These are phyloP conservation scores for Tipula confusa DNA, from an alignment of 2,888 invertebrate genomes.

Conservation along the genomic window DNA sequence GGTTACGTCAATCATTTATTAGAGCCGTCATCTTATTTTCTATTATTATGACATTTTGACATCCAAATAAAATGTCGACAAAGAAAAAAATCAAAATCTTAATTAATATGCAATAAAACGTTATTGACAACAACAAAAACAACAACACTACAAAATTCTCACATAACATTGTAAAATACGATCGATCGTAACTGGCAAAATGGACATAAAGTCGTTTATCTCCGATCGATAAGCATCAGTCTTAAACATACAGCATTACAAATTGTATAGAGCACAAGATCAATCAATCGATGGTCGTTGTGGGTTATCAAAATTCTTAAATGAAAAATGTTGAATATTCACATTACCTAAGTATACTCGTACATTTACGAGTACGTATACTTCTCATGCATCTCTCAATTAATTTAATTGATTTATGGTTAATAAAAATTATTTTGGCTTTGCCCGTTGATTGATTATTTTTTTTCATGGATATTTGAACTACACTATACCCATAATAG, in stretches of 20 bases:
- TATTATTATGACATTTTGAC: not conserved
- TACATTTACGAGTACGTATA: not conserved
- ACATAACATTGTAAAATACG: not conserved
- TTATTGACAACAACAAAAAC: not conserved
- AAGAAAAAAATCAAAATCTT: not conserved
- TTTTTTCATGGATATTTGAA: not conserved
- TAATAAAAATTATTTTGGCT: not conserved
- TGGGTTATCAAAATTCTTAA: not conserved
- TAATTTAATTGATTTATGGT: conserved; percentile 3
- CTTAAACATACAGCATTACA: not conserved
- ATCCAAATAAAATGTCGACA: not conserved
- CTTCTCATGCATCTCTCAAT: not conserved
- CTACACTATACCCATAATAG: not conserved
- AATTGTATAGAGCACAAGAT: not conserved
- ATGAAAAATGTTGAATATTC: not conserved
- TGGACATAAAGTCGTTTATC: not conserved
- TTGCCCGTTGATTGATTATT: not conserved
- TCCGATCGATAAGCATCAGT: not conserved
- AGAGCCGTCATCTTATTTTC: not conserved
- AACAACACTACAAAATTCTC: not conserved
- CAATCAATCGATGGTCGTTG: not conserved
- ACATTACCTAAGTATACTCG: not conserved
- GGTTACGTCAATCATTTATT: not conserved
- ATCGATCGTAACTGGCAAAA: not conserved
- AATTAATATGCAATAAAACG: not conserved